These are phyloP conservation scores for Heterochromis multidens DNA, from an alignment of 2,113 vertebrate genomes.

Conservation along the genomic window DNA sequence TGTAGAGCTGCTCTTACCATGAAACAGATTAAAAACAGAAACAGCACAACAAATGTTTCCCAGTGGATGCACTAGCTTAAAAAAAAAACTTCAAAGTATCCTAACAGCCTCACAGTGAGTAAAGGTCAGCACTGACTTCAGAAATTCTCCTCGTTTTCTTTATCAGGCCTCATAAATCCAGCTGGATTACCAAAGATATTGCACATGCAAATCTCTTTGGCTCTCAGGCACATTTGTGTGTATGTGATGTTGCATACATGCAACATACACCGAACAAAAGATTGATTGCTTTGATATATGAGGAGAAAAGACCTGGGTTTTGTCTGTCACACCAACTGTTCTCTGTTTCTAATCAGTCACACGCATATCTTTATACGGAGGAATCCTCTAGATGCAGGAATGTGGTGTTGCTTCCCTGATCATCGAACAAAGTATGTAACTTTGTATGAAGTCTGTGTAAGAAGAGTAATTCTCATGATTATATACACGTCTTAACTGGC, in stretches of 20 bases:
- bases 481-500: not conserved
- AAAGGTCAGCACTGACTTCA: not conserved
- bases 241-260: not conserved
- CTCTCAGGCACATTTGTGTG: not conserved
- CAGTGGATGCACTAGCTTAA: not conserved
- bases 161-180: constrained; percentile 23
- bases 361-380: not conserved
- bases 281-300: not conserved
- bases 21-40: not conserved
- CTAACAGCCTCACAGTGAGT: not conserved
- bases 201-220: not conserved
- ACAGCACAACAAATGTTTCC: not conserved
- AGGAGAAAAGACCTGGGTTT: constrained; percentile 27
- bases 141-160: not conserved
- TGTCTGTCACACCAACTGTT: not conserved
- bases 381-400: constrained; percentile 17
- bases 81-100: not conserved
- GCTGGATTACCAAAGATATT: not conserved
- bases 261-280: not conserved
- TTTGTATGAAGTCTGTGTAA: not conserved
- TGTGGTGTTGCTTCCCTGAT: not conserved
- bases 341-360: constrained; percentile 42
- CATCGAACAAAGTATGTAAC: not conserved
- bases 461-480: not conserved
- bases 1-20: not conserved